Evolutionary conservation across 2,888 invertebrate species (phyloP), one percentile per base, ranked within the genome.

Genomic region (Thymelicus acteon): DNA sequence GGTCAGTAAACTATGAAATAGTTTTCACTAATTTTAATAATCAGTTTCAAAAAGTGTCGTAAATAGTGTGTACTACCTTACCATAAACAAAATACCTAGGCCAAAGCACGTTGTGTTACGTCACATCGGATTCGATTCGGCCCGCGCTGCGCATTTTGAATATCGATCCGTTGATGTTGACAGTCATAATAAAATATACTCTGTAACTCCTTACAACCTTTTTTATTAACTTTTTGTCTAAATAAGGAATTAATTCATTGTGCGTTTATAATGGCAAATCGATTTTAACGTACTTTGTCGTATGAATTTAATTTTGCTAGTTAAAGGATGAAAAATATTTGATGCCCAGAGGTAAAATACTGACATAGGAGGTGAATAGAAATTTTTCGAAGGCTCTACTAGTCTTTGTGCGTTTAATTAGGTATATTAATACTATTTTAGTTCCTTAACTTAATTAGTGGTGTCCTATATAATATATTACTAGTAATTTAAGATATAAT

Each of bases 71-170:
- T 7, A 10, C 4, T 19, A 6, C 40, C n/a, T 49, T 19, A 52
- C 60, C 58, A 58, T 37, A 39, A 12, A 54, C 54, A 58, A 58
- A 58, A 58, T 39, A 58, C n/a, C n/a, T 58, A 24, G 67, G 54
- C 69, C 71, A 72, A 77, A 77, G 76, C 74, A 72, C 72, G 60
- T 63, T 74, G 37, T 65, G 72, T 75, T 75, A 76, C 74, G 74
- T 75, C 75, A 77, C 19, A 72, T 78, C 75, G 81, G 76, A 80
- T 81, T 81, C 82, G 85, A 90, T 19, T 19, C 19, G 19, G 2
- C 19, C 88, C 85, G 81, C 74, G 80, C 82, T 82, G 80, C 84
- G 84, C 77, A 76, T 72, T 75, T 54, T 73, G 65, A 72, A 74
- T 77, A 77, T 79, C 76, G 79, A 80, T 78, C 74, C 63, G 57